These are phyloP conservation scores for Theropithecus gelada DNA, from an alignment of 2,113 vertebrate species.

Conservation along the genomic window DNA sequence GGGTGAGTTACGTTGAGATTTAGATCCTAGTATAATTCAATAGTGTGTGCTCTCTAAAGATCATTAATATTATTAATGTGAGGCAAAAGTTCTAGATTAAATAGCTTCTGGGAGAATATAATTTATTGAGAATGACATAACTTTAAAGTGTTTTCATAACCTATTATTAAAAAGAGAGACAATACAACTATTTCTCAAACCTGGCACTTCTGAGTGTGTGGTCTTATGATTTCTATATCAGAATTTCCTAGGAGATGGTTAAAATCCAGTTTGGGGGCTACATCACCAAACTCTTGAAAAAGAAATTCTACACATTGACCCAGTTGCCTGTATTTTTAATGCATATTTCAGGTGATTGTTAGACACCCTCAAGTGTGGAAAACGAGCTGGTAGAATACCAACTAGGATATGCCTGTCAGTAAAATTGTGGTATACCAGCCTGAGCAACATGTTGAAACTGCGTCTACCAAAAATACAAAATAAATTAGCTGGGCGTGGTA, in stretches of 20 bases:
- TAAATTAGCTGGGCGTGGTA: too few relatives aligned
- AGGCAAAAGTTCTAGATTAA: slow-evolving; percentile 42
- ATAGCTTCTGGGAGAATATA: slow-evolving; percentile 54
- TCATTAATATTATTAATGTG: slow-evolving; percentile 52
- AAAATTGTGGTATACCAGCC: background rate
- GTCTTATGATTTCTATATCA: background rate
- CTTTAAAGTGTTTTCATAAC: slow-evolving; percentile 61
- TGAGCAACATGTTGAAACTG: too few relatives aligned
- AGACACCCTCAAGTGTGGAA: background rate
- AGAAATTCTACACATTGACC: background rate
- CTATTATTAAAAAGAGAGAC: slow-evolving; percentile 46
- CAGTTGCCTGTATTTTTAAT: background rate
- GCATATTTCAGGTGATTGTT: background rate
- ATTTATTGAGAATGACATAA: slow-evolving; percentile 56
- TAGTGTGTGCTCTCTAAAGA: slow-evolving; percentile 2
- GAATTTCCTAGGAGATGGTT: background rate
- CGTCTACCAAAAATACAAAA: too few relatives aligned
- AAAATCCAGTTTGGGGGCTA: background rate
- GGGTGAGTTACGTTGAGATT: slow-evolving; percentile 55
- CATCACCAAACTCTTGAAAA: background rate
- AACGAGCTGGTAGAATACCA: background rate
- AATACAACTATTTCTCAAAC: slow-evolving; percentile 53
- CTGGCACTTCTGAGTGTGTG: slow-evolving; percentile 17
- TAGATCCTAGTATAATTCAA: slow-evolving; percentile 37
- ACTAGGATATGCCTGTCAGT: background rate